phyloP scores from a whole-genome alignment of 2,113 vertebrate species.

The Rousettus leschenaultii region DNA sequence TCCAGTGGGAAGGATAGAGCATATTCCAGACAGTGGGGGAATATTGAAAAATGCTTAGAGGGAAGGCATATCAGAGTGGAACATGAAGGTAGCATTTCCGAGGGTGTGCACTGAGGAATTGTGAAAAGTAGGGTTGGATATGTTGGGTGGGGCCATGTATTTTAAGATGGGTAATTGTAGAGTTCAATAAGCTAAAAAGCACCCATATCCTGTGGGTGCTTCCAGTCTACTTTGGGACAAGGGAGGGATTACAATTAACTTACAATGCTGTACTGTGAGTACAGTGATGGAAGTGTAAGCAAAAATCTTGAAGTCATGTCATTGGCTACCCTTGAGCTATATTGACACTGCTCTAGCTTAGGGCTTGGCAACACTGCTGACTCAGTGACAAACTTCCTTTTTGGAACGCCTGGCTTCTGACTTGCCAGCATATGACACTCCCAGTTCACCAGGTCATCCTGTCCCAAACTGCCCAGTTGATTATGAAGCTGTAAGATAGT shows the following conservation, averaged over 20 bases:
- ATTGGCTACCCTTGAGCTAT: background rate
- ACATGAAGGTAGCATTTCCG: background rate
- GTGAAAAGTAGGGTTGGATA: background rate
- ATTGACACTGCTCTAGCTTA: background rate
- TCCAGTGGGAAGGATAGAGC: background rate
- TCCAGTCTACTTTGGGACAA: background rate
- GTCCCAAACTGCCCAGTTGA: background rate
- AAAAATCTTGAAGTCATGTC: background rate
- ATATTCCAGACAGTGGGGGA: background rate
- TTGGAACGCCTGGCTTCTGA: slow-evolving; percentile 18
- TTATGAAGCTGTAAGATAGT: background rate
- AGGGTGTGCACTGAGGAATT: background rate
- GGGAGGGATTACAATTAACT: background rate
- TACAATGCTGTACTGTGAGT: background rate
- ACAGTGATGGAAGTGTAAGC: background rate
- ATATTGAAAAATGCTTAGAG: background rate
- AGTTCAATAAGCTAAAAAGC: background rate
- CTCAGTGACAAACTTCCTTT: slow-evolving; percentile 53
- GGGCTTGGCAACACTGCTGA: background rate
- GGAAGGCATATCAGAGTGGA: background rate
- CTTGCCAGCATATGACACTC: slow-evolving; percentile 37
- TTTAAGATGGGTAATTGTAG: slow-evolving; percentile 44
- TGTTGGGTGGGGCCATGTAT: background rate
- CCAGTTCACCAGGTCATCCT: slow-evolving; percentile 51
- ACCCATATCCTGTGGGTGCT: background rate